A percentile compares a stretch with the other conserved stretches of the same genome.
phyloP scores from a whole-genome alignment of 1,140 invertebrate species.

The Drosophila albomicans region DNA sequence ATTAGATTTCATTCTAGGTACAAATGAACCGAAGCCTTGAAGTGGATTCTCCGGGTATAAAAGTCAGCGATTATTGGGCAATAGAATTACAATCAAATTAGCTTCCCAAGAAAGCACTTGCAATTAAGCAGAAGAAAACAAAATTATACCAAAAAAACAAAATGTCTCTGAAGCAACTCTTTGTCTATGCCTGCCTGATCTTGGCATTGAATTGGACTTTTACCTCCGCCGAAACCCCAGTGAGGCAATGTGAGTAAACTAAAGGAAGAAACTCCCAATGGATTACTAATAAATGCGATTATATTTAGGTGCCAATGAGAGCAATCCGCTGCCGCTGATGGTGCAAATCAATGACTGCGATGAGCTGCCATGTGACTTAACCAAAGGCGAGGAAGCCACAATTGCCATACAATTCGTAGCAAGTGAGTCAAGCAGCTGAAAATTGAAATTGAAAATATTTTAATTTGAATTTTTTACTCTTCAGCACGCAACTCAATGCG shows the following conservation, averaged over 20 bases:
- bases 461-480: background rate
- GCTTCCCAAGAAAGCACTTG: slow-evolving; percentile 20
- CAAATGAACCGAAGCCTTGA: slow-evolving; percentile 41
- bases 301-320: slow-evolving; percentile 42
- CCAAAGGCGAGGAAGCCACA: slow-evolving; percentile 54
- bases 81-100: slow-evolving; percentile 21
- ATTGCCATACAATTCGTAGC: slow-evolving; percentile 78
- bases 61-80: slow-evolving; percentile 12
- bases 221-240: slow-evolving; percentile 38
- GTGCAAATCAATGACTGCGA: slow-evolving; percentile 72
- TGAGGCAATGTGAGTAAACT: slow-evolving; percentile 62
- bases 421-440: slow-evolving; percentile 53
- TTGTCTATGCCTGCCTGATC: slow-evolving; percentile 35
- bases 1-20: slow-evolving; percentile 64
- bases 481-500: slow-evolving; percentile 60
- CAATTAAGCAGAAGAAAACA: background rate
- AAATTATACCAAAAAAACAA: background rate
- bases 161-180: slow-evolving; percentile 43
- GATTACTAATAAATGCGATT: background rate
- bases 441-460: background rate
- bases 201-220: slow-evolving; percentile 41
- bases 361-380: slow-evolving; percentile 63
- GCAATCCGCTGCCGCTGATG: slow-evolving; percentile 52
- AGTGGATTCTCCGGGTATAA: slow-evolving; percentile 19
- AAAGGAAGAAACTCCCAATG: background rate